Base-by-base conservation (phyloP, 2,888 invertebrate genomes). In the Heteromyza rotundicornis region DNA sequence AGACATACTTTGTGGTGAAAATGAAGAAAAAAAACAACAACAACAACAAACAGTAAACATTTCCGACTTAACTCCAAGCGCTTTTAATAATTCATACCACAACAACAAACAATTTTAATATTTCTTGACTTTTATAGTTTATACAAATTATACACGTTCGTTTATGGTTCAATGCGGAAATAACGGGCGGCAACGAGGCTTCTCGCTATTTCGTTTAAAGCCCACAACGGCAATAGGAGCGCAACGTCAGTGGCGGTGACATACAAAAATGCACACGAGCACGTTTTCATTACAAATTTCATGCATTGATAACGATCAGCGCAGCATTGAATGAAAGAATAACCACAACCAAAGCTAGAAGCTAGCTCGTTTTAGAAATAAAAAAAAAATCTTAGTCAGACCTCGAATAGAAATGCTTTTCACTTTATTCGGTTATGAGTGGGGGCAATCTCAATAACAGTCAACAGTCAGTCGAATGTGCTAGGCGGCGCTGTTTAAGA, bases 91-190 rank as follows among this genome's bases (percentile, higher is more conserved):
- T 40, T 40, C 40, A 40, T n/a, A 40, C 27, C 7, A 27, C 5
- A 27, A 27, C 3, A 40, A n/a, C n/a, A 3, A 40, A n/a, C 8
- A 40, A 10, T n/a, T 47, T 47, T 19, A 17, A 47, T 20, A 19
- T 47, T 19, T 19, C 20, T 47, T 47, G 47, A 20, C 40, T 47
- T 20, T 47, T 17, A 20, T 47, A 23, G n/a, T 53, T 57, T 55
- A 32, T 60, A 57, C 47, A 36, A 60, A 55, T 64, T 62, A 56
- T 50, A 53, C 65, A 67, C 67, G 67, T 65, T 24, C 54, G 54
- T 64, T 65, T 62, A 61, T 65, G 61, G 63, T 65, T 63, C 55
- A 62, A 60, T 60, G 64, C 67, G 67, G 67, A 67, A 65, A 63
- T 64, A 59, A 58, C 47, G 49, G 40, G 24, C 47, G 47, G 40